phyloP scores from a whole-genome alignment of 2,113 vertebrate genomes.

The Neodontobutis hainanensis region DNA sequence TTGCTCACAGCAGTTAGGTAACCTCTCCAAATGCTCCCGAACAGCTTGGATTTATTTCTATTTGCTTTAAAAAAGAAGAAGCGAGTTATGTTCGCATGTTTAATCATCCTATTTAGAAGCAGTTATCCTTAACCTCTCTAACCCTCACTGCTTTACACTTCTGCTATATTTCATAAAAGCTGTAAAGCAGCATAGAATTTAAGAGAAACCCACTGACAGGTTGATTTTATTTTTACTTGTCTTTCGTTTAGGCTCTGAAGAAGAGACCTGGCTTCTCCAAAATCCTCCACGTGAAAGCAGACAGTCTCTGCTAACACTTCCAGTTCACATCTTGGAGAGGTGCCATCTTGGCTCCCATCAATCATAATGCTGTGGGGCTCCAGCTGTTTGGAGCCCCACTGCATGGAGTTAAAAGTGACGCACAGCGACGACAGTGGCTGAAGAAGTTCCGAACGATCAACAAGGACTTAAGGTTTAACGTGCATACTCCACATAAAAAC shows the following conservation, averaged over 20 bases:
- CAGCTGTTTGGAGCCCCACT: conserved; percentile 46
- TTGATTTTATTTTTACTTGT: not conserved
- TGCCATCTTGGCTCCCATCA: conserved; percentile 36
- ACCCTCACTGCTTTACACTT: conserved; percentile 16
- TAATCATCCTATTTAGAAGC: conserved; percentile 19
- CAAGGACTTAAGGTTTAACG: conserved; percentile 25
- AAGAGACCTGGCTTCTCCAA: conserved; percentile 98
- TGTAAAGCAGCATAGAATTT: no score
- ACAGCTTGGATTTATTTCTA: conserved; percentile 39
- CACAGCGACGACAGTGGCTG: conserved; percentile 38
- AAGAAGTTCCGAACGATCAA: conserved; percentile 27
- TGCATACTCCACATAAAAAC: conserved; percentile 30
- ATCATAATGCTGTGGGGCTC: conserved; percentile 38
- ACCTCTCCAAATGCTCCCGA: conserved; percentile 24
- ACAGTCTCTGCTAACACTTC: conserved; percentile 90
- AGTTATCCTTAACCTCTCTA: not conserved
- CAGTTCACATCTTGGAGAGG: conserved; percentile 28
- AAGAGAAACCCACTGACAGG: no score
- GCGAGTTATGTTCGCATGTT: conserved; percentile 5
- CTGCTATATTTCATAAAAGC: no score
- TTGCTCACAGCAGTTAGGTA: conserved; percentile 50
- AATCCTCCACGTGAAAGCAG: conserved; percentile 97
- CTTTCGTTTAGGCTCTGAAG: conserved; percentile 86
- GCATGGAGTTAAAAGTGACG: conserved; percentile 15
- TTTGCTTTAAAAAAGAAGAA: conserved; percentile 23